Evolutionary conservation across 2,888 invertebrate genomes (phyloP).

Genomic region (Belgica antarctica): DNA sequence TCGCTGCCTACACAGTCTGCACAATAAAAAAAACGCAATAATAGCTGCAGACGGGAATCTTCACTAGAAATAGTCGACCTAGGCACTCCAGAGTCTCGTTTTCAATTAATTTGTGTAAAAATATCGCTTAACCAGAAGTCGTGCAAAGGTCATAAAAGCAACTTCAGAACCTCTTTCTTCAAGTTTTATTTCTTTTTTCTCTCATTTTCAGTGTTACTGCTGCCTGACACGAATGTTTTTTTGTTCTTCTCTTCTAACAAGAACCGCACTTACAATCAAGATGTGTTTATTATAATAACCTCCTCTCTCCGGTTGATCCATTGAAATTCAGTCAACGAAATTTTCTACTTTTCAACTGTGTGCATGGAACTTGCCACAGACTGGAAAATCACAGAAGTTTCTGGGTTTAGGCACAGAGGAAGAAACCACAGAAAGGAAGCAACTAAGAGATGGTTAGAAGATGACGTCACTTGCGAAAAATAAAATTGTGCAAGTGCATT

Average conservation of each 20-base stretch:
- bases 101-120: constrained; percentile 23
- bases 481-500: background rate
- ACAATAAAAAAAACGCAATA: background rate
- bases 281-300: constrained; percentile 36
- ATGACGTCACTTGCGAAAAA: background rate
- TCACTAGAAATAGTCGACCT: background rate
- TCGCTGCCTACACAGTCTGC: too few species aligned
- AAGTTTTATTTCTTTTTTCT: constrained; percentile 16
- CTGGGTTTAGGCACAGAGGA: too few species aligned
- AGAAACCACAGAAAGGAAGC: background rate
- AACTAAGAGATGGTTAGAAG: too few species aligned
- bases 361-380: background rate
- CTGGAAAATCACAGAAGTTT: too few species aligned
- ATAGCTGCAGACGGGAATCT: constrained; percentile 1
- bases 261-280: too few species aligned
- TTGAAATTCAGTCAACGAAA: too few species aligned
- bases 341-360: too few species aligned
- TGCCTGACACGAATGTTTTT: background rate
- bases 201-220: background rate
- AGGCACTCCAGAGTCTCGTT: background rate
- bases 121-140: constrained; percentile 33
- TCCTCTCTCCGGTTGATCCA: too few species aligned
- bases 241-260: background rate
- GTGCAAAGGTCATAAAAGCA: constrained; percentile 40
- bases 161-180: background rate